Conservation (phyloP, 2,797 vertebrate genomes). For the Podarcis lilfordi region DNA sequence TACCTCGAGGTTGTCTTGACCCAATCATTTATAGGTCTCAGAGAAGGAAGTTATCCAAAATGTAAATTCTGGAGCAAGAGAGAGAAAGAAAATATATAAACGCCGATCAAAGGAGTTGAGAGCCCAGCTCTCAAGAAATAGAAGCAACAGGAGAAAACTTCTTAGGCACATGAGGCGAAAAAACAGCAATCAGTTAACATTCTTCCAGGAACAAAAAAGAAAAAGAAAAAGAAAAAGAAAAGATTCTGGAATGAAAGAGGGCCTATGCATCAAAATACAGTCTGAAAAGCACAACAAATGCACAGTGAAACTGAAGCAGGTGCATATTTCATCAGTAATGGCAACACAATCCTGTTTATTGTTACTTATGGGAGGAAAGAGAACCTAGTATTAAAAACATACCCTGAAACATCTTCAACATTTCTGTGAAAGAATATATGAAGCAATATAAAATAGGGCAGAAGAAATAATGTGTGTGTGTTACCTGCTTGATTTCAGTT, state of each 20-base stretch:
- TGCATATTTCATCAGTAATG: neutral
- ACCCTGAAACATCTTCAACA: neutral
- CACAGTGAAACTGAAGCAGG: neutral
- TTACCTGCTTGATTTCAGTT: neutral
- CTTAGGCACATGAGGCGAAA: slow-evolving; percentile 6
- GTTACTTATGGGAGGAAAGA: neutral
- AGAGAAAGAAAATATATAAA: neutral
- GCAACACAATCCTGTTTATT: neutral
- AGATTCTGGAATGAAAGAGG: neutral
- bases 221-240: too few relatives aligned
- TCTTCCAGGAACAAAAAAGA: neutral
- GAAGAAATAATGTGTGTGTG: neutral
- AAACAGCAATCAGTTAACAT: slow-evolving; percentile 1
- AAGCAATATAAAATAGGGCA: neutral
- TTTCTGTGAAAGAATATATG: neutral
- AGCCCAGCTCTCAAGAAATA: neutral
- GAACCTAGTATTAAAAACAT: neutral
- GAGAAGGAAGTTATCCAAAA: neutral
- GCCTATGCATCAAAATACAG: neutral
- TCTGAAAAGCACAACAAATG: slow-evolving; percentile 14
- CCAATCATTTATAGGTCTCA: neutral
- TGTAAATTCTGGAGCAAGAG: slow-evolving; percentile 23
- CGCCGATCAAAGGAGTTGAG: slow-evolving; percentile 1
- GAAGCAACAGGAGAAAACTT: neutral
- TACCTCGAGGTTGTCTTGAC: slow-evolving; percentile 15